Percentiles rank a stretch among this genome's conserved stretches.
These are phyloP conservation scores for Zoanthus gigantus DNA, from an alignment of 92 coral and sea anemone genomes.

Conservation along the genomic window DNA sequence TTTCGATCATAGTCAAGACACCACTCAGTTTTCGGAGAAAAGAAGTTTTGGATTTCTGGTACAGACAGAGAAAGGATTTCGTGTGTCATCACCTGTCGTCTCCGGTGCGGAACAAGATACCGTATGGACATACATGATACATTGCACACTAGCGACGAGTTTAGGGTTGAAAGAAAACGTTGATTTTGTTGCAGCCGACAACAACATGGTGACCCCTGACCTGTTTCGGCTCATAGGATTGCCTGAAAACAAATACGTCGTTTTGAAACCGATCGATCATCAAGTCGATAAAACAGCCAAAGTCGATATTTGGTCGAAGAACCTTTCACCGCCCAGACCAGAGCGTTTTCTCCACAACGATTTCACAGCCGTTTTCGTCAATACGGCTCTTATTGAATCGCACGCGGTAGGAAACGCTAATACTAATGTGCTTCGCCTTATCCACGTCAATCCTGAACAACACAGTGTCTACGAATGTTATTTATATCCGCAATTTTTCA, in stretches of 20 bases:
- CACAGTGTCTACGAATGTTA: neutral
- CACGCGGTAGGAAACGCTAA: neutral
- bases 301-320: slow-evolving; percentile 23
- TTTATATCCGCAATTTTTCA: no score
- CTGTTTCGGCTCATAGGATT: neutral
- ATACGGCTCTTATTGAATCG: neutral
- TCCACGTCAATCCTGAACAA: slow-evolving; percentile 12
- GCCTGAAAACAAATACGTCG: neutral
- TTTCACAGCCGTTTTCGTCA: neutral
- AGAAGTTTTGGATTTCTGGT: no score
- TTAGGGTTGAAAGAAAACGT: neutral
- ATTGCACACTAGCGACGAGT: neutral
- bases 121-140: neutral
- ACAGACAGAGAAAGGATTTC: no score
- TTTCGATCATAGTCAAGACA: no score
- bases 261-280: slow-evolving; percentile 6
- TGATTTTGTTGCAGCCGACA: neutral
- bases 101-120: neutral
- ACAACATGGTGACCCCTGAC: neutral
- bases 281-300: neutral
- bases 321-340: slow-evolving; percentile 12
- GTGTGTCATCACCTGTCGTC: no score
- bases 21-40: no score
- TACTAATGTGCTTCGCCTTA: neutral
- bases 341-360: slow-evolving; percentile 2